These are phyloP conservation scores for Tachycineta bicolor DNA, from an alignment of 2,113 vertebrate species.

Conservation along the genomic window DNA sequence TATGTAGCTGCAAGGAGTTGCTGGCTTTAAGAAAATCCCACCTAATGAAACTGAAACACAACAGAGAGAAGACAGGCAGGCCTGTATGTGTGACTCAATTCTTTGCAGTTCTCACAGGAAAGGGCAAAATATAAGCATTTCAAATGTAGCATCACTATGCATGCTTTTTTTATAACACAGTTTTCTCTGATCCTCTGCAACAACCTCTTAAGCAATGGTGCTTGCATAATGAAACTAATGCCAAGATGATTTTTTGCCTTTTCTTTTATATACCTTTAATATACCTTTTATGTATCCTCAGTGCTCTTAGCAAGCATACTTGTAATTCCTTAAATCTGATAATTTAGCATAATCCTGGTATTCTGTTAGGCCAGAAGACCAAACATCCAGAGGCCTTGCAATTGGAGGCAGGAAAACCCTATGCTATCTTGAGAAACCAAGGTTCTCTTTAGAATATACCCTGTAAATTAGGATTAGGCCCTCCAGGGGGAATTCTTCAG, in stretches of 20 bases:
- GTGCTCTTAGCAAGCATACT: neutral
- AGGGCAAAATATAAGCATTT: neutral
- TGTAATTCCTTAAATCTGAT: neutral
- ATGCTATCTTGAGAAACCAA: neutral
- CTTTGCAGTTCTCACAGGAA: neutral
- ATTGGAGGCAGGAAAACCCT: neutral
- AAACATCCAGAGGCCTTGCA: neutral
- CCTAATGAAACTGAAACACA: conserved; percentile 24
- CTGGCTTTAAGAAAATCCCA: conserved; percentile 48
- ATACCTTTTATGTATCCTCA: neutral
- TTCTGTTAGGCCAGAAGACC: neutral
- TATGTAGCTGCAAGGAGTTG: neutral
- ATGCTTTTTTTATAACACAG: neutral
- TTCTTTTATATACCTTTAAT: neutral
- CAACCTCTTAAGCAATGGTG: neutral
- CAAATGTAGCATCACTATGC: neutral
- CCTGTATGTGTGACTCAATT: neutral
- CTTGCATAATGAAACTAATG: neutral
- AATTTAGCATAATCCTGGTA: neutral
- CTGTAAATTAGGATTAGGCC: neutral
- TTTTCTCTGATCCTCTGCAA: neutral
- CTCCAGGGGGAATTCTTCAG: neutral
- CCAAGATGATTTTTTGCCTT: neutral
- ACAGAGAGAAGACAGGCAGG: neutral
- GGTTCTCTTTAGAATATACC: neutral